Conservation (phyloP, 2,797 vertebrate genomes). For the Dallia pectoralis region DNA sequence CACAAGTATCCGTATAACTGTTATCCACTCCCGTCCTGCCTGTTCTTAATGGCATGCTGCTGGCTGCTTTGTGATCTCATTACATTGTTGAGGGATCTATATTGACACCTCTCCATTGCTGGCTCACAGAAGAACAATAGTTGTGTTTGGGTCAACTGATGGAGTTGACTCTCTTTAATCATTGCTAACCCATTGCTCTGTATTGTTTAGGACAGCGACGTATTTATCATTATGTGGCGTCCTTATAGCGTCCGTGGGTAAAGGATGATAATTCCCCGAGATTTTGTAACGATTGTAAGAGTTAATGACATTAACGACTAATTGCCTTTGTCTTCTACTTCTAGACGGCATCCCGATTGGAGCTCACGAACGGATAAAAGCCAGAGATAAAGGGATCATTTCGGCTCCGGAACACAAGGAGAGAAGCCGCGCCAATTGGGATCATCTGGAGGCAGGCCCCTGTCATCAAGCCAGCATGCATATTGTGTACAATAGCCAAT, state of each 20-base stretch:
- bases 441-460: not conserved
- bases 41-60: conserved; percentile 6
- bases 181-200: not conserved
- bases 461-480: conserved; percentile 31
- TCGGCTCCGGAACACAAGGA: conserved; percentile 52
- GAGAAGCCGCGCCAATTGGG: conserved; percentile 46
- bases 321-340: conserved; percentile 32
- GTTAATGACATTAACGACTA: not conserved
- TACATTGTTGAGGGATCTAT: conserved; percentile 19
- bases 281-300: not conserved
- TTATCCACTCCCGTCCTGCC: too few relatives aligned
- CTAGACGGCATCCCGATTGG: conserved; percentile 26
- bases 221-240: not conserved
- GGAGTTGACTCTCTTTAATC: conserved; percentile 12
- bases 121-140: conserved; percentile 22
- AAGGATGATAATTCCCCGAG: conserved; percentile 1
- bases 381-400: conserved; percentile 66
- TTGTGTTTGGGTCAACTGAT: conserved; percentile 33
- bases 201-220: not conserved
- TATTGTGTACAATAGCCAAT: conserved; percentile 19
- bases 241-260: not conserved
- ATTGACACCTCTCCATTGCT: conserved; percentile 6
- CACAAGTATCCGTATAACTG: too few relatives aligned
- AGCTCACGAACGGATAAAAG: conserved; percentile 44
- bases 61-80: conserved; percentile 35